These are phyloP conservation scores for Megaleporinus macrocephalus DNA, from an alignment of 2,113 vertebrate species.

Conservation along the genomic window DNA sequence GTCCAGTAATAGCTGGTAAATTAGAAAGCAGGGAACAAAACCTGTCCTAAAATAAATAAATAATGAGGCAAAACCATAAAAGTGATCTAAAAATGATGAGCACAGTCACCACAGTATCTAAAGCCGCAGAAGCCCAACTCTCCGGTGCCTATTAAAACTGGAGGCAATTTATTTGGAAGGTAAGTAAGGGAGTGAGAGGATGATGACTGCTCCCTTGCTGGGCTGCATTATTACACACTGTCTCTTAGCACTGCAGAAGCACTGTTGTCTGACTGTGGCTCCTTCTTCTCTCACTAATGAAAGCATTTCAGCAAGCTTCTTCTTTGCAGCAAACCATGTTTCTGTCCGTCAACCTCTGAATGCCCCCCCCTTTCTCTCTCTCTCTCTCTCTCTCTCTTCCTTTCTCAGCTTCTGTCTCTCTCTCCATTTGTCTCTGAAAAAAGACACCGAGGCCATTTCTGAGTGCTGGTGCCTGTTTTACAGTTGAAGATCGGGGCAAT, in stretches of 20 bases:
- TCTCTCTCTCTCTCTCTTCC: too few relatives aligned
- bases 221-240: conserved; percentile 32
- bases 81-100: neutral
- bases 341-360: conserved; percentile 16
- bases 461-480: conserved; percentile 29
- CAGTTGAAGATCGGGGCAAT: neutral
- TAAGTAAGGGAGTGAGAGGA: conserved; percentile 8
- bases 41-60: conserved; percentile 31
- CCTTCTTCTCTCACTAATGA: conserved; percentile 18
- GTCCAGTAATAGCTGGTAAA: conserved; percentile 15
- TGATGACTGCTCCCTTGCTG: conserved; percentile 10
- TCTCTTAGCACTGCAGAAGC: neutral
- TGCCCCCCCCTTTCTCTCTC: neutral
- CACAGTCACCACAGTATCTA: neutral
- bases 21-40: neutral
- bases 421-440: conserved; percentile 12
- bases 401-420: neutral
- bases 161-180: conserved; percentile 20
- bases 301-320: conserved; percentile 20
- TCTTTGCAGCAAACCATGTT: conserved; percentile 29
- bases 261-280: conserved; percentile 18
- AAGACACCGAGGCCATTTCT: conserved; percentile 17
- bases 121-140: neutral
- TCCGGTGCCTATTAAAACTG: conserved; percentile 4
- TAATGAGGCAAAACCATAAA: conserved; percentile 21